Evolutionary conservation across 2,888 invertebrate genomes (phyloP).

Genomic region (Caenorhabditis parvicauda): DNA sequence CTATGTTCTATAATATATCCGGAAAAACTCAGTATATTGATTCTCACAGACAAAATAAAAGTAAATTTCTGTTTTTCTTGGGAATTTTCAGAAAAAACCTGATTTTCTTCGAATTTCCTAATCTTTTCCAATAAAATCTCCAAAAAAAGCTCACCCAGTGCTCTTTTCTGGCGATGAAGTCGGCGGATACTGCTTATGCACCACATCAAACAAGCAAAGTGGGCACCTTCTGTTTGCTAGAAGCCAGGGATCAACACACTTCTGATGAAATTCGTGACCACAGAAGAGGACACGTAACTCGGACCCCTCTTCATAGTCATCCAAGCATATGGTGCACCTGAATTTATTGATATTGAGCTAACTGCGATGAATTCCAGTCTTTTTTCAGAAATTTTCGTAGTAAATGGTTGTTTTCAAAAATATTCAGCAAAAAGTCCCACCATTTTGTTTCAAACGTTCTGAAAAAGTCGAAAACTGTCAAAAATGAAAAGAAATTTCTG

Average conservation of each 20-base stretch:
- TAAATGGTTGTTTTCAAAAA: too few species aligned
- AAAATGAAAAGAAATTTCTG: too few species aligned
- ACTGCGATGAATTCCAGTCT: too few species aligned
- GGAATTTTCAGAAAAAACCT: too few species aligned
- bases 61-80: too few species aligned
- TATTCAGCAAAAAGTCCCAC: too few species aligned
- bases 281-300: slow-evolving; percentile 64
- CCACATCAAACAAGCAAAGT: slow-evolving; percentile 66
- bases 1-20: background rate
- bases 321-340: slow-evolving; percentile 67
- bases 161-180: slow-evolving; percentile 22
- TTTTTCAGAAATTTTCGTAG: too few species aligned
- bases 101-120: too few species aligned
- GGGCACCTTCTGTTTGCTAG: slow-evolving; percentile 65
- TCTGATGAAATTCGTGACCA: slow-evolving; percentile 66
- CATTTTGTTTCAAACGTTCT: too few species aligned
- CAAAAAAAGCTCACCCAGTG: slow-evolving; percentile 13
- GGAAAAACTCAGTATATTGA: background rate
- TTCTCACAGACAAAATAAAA: too few species aligned
- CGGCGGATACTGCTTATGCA: slow-evolving; percentile 51
- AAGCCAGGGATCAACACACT: slow-evolving; percentile 67
- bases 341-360: slow-evolving; percentile 1
- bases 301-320: slow-evolving; percentile 65
- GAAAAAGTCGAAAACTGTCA: too few species aligned
- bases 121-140: too few species aligned